These are phyloP conservation scores for Polymixis lichenea DNA, from an alignment of 2,888 invertebrate genomes.

Conservation along the genomic window DNA sequence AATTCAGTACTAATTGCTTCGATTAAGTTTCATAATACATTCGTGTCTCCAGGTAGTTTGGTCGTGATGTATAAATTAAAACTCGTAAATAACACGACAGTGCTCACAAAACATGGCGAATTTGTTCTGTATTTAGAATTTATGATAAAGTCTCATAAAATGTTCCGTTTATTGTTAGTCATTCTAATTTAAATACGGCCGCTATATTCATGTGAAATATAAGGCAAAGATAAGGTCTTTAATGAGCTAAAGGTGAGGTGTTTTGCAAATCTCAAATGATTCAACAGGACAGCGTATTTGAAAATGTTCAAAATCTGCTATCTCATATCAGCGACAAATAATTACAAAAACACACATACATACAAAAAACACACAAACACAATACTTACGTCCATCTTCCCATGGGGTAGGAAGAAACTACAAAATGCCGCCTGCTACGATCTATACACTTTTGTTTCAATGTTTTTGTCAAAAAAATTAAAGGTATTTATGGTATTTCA, in stretches of 20 bases:
- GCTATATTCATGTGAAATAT: slow-evolving; percentile 12
- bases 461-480: no score
- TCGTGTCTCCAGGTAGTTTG: slow-evolving; percentile 50
- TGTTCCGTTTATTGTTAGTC: slow-evolving; percentile 18
- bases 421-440: no score
- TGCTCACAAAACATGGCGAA: slow-evolving; percentile 39
- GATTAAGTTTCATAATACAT: slow-evolving; percentile 35
- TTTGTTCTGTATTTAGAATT: slow-evolving; percentile 54
- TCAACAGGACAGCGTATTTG: neutral
- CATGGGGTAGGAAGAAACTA: neutral
- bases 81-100: slow-evolving; percentile 60
- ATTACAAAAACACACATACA: no score
- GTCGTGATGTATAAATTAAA: slow-evolving; percentile 56
- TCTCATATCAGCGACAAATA: neutral
- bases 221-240: neutral
- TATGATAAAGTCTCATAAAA: slow-evolving; percentile 34
- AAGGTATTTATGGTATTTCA: no score
- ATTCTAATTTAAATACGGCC: slow-evolving; percentile 9
- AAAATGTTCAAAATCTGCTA: neutral
- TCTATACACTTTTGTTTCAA: neutral
- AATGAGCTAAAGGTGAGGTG: neutral
- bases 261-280: neutral
- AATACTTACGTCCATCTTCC: neutral
- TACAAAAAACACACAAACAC: no score
- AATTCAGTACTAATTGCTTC: neutral